These are phyloP conservation scores for Synergus itoensis DNA, from an alignment of 2,888 invertebrate genomes.

Conservation along the genomic window DNA sequence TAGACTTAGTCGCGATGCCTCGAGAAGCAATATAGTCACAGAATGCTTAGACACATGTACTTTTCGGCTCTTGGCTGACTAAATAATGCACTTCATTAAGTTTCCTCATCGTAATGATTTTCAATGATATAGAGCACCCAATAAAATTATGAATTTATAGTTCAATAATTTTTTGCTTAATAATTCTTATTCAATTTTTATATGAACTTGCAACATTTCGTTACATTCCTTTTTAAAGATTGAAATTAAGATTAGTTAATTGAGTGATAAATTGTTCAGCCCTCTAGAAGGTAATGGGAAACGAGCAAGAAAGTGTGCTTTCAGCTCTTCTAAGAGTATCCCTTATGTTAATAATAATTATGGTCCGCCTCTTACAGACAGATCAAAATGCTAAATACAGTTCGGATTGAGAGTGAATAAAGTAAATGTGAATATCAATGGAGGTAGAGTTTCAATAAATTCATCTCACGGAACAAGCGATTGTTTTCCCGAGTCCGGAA, in stretches of 20 bases:
- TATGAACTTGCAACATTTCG: too few species aligned
- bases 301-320: too few species aligned
- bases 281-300: too few species aligned
- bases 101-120: constrained; percentile 2
- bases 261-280: too few species aligned
- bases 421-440: constrained; percentile 56
- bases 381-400: constrained; percentile 10
- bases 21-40: constrained; percentile 65
- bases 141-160: not conserved
- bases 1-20: constrained; percentile 64
- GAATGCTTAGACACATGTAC: constrained; percentile 65
- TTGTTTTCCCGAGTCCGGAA: constrained; percentile 70
- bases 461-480: constrained; percentile 67
- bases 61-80: constrained; percentile 55
- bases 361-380: not conserved
- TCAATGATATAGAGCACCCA: not conserved
- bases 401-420: constrained; percentile 42
- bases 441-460: constrained; percentile 67
- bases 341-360: not conserved
- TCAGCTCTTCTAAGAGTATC: too few species aligned
- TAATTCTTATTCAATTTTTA: too few species aligned
- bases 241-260: too few species aligned
- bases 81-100: constrained; percentile 45
- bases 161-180: not conserved
- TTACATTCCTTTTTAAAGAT: too few species aligned